Base-by-base conservation (phyloP, 2,113 vertebrate genomes). In the Protobothrops flavoviridis region DNA sequence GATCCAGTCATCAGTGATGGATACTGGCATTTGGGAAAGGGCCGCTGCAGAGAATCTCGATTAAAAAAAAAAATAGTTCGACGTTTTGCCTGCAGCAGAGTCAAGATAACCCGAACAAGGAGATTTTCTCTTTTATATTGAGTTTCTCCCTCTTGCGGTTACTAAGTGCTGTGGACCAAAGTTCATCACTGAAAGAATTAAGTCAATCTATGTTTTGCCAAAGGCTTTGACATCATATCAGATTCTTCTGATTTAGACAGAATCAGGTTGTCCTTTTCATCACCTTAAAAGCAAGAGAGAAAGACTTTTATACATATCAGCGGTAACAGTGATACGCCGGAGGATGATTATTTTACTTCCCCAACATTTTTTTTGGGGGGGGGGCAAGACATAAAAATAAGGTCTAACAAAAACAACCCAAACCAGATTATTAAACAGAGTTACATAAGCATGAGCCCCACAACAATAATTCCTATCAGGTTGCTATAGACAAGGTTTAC, bases 1-100 rank as follows among this genome's bases (percentile, higher is more conserved):
- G 99, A 99, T 99, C 98, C 99, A 98, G 98, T 99, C 99, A 99
- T 98, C 97, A 95, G 98, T 99, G 99, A 99, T 99, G 98, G 98
- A 98, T 98, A 98, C 98, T 98, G 98, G 98, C 98, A 99, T 99
- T 99, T 98, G 98, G 98, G 81, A 99, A 98, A 97, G 88, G 98
- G 97, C 98, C 98, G 98, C 98, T 97, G 98, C 96, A 96, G 98
- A 98, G 98, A 98, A 98, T 98, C 98, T 98, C 97, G 96, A 98
- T 98, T 98, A 97, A 98, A 98, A 97, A 57, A 50, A 92, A 97
- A 98, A 98, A 97, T 97, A 97, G 98, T 98, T 98, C 97, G 97
- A 96, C 97, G 97, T 98, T 98, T 98, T 95, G 98, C 98, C 98
- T 96, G 97, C 97, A 98, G 98, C 98, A 95, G 95, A 97, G 97